phyloP scores from a whole-genome alignment of 2,888 invertebrate species.

The Drosophila quasianomalipes region DNA sequence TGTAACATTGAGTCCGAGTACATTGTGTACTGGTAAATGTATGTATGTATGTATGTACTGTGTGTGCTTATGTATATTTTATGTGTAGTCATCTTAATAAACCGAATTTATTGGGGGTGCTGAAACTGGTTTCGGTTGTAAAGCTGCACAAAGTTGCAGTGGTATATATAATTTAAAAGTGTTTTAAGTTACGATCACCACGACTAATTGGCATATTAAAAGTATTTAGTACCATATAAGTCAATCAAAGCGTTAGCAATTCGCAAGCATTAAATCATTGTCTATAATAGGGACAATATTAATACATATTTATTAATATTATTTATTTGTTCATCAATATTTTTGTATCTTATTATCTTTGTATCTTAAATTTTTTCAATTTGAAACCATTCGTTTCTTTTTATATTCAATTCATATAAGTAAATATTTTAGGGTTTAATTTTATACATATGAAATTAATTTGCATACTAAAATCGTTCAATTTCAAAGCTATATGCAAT shows the following conservation, averaged over 20 bases:
- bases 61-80: conserved; percentile 24
- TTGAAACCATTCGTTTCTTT: neutral
- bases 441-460: conserved; percentile 5
- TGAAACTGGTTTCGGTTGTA: conserved; percentile 34
- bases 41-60: neutral
- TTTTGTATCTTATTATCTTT: neutral
- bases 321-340: neutral
- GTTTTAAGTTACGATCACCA: conserved; percentile 11
- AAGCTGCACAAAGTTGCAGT: conserved; percentile 26
- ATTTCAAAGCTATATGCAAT: conserved; percentile 33
- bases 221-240: conserved; percentile 2
- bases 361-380: neutral
- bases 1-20: conserved; percentile 59
- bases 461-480: conserved; percentile 8
- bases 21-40: neutral
- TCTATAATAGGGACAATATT: neutral
- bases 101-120: conserved; percentile 51
- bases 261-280: neutral
- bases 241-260: neutral
- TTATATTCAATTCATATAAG: neutral
- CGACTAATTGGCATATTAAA: conserved; percentile 23
- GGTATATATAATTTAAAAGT: neutral
- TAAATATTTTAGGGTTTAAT: accelerated
- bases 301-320: neutral
- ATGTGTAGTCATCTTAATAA: conserved; percentile 69